These are phyloP conservation scores for Allacma fusca DNA, from an alignment of 2,888 invertebrate species.

Conservation along the genomic window DNA sequence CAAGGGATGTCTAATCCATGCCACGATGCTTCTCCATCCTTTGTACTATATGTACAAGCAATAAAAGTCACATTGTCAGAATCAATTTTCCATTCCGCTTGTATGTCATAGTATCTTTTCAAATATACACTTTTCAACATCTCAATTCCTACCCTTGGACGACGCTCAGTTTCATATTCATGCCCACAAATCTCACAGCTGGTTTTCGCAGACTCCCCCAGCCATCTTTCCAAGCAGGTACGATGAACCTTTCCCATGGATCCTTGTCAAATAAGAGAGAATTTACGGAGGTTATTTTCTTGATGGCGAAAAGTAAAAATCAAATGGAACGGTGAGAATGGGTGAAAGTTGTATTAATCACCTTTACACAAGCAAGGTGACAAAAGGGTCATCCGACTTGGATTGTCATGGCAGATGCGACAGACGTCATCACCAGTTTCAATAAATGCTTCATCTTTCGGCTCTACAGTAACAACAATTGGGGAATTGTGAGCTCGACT, in stretches of 20 bases:
- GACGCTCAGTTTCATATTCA: conserved; percentile 52
- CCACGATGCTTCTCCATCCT: conserved; percentile 51
- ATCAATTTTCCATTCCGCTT: not conserved
- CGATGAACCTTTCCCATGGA: conserved; percentile 61
- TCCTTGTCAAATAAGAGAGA: conserved; percentile 45
- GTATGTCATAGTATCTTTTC: not conserved
- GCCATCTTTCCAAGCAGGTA: conserved; percentile 59
- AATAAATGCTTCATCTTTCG: conserved; percentile 4
- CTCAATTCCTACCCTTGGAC: conserved; percentile 52
- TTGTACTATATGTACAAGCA: conserved; percentile 48
- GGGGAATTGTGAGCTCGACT: not conserved
- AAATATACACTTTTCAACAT: not conserved
- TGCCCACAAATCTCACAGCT: conserved; percentile 54
- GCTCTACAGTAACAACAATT: too few species aligned
- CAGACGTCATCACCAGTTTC: conserved; percentile 42
- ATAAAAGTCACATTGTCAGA: not conserved
- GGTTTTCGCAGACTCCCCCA: conserved; percentile 58
- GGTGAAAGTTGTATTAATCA: conserved; percentile 16
- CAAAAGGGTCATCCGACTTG: conserved; percentile 50
- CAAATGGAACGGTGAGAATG: not conserved
- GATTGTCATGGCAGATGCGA: conserved; percentile 60
- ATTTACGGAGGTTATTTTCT: not conserved
- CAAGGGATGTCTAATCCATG: conserved; percentile 57
- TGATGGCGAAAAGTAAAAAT: too few species aligned
- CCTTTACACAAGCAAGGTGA: conserved; percentile 61